Percentiles rank a stretch among this genome's conserved stretches.
Evolutionary conservation across 2,888 invertebrate species (phyloP).

Genomic region (Deilephila porcellus): DNA sequence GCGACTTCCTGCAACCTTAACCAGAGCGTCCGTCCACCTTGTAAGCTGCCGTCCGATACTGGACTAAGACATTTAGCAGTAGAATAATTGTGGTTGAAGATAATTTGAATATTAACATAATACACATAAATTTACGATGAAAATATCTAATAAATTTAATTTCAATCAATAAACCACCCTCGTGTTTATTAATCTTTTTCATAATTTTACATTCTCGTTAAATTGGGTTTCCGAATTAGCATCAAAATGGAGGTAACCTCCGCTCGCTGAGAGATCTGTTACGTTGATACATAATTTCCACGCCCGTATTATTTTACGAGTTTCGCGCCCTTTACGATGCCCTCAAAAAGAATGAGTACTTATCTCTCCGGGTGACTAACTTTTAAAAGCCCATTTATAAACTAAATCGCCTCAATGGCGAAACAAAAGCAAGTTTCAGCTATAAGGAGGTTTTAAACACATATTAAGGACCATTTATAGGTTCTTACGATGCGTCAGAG

Average conservation of each 20-base stretch:
- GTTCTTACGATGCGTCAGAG: neutral
- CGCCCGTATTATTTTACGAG: conserved; percentile 43
- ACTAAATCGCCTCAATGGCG: conserved; percentile 36
- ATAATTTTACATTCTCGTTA: neutral
- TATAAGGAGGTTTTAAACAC: neutral
- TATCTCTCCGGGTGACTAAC: conserved; percentile 33
- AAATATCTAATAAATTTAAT: neutral
- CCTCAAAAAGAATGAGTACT: conserved; percentile 34
- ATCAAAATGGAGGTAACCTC: conserved; percentile 8
- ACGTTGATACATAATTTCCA: conserved; percentile 47
- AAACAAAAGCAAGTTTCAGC: conserved; percentile 13
- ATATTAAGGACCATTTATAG: conserved; percentile 10
- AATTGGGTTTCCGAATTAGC: conserved; percentile 6
- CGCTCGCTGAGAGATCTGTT: conserved; percentile 41
- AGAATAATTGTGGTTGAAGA: too few species aligned
- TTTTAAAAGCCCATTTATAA: conserved; percentile 40
- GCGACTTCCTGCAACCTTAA: too few species aligned
- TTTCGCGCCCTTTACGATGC: conserved; percentile 37
- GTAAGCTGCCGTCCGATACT: too few species aligned
- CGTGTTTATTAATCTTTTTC: neutral
- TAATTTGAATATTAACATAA: too few species aligned
- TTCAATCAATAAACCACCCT: neutral
- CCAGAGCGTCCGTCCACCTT: too few species aligned
- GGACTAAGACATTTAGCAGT: too few species aligned
- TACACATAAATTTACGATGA: too few species aligned